Percentiles rank a stretch among this genome's conserved stretches.
These are phyloP conservation scores for Melanocharis versteri DNA, from an alignment of 2,113 vertebrate species.

Conservation along the genomic window DNA sequence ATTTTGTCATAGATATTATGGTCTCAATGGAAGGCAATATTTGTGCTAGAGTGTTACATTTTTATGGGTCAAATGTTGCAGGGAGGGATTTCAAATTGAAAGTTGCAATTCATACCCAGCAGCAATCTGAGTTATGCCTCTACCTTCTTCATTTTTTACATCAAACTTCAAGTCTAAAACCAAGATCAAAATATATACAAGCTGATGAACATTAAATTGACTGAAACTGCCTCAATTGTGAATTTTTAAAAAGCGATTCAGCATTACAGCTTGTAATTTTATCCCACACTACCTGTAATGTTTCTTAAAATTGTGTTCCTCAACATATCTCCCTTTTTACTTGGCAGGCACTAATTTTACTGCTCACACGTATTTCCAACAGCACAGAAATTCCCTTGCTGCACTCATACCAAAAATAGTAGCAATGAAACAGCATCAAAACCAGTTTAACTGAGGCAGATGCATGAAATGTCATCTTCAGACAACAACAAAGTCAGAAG, in stretches of 20 bases:
- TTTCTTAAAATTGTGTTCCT: neutral
- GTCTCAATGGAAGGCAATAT: neutral
- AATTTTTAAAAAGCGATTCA: neutral
- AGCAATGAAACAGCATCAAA: neutral
- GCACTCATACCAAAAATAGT: neutral
- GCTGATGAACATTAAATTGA: neutral
- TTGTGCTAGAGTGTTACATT: neutral
- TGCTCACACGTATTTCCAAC: neutral
- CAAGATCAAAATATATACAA: neutral
- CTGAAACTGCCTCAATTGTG: neutral
- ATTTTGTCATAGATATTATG: neutral
- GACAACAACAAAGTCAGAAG: neutral
- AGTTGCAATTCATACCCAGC: neutral
- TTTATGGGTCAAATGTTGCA: neutral
- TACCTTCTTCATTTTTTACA: neutral
- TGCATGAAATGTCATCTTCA: neutral
- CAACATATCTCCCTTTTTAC: neutral
- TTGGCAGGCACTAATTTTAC: neutral
- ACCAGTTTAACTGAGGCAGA: neutral
- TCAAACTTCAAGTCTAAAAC: neutral
- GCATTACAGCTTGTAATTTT: neutral
- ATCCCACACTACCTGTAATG: neutral
- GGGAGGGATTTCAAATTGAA: neutral
- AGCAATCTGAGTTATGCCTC: neutral
- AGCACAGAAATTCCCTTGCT: slow-evolving; percentile 1